Evolutionary conservation across 2,888 invertebrate species (phyloP), one percentile per base, ranked within the genome.

Genomic region (Capitulum mitella): DNA sequence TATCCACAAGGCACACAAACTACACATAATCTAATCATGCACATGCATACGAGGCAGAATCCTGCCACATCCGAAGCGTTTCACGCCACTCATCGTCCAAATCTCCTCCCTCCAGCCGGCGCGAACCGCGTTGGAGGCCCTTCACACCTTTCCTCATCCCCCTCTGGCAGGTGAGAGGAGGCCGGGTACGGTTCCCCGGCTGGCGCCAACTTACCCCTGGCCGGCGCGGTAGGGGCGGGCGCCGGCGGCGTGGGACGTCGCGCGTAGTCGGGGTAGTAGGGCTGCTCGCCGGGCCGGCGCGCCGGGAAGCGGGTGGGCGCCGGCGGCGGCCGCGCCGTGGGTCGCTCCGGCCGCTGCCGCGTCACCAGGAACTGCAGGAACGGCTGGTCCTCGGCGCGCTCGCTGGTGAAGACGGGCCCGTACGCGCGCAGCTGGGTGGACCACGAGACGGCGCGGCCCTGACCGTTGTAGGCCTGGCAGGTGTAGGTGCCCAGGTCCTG

Each of bases 381-480:
- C 77, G 88, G 85, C 76, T 87, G 85, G 82, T 92, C 90, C 29
- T 40, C 70, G 22, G 22, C 89, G 80, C 86, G 85, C 81, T 86
- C 86, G 26, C 86, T 84, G 48, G 89, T 89, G 81, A 89, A 87
- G n/a, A 91, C 90, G 0, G 92, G 91, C 32, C 91, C 91, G 81
- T 90, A 86, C 0, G 93, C 92, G 83, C 90, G 90, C 26, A 96
- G 88, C 0, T 89, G 89, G 14, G 93, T 89, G 26, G 91, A 89
- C 90, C 93, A 92, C 77, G 92, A 91, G 0, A 92, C 92, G 10
- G 95, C 91, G 82, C 90, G 90, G 22, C 91, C 92, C 16, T 90
- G 85, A 3, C 93, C 94, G 84, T 96, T 96, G 86, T 92, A 96
- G 8, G 94, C 96, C 84, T 93, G 92, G 84, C 97, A 97, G 12